Evolutionary conservation across 2,797 vertebrate species (phyloP).

Genomic region (Corythornis leucogaster): DNA sequence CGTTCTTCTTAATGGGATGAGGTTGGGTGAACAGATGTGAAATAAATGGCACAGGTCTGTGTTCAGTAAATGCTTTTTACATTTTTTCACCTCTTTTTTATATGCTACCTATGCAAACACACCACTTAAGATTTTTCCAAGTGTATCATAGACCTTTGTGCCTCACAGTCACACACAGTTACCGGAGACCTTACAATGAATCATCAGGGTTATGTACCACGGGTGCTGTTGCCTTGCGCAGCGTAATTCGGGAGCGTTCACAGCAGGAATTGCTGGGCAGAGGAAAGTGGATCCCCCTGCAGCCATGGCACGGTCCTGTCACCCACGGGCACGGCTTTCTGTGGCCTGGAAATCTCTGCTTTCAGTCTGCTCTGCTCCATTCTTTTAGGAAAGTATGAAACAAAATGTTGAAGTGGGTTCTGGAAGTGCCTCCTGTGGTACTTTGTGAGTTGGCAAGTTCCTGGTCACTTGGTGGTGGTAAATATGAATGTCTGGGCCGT

Average conservation of each 20-base stretch:
- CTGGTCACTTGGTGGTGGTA: neutral
- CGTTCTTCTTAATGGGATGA: neutral
- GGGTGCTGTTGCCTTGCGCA: rapidly evolving
- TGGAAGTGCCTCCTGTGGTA: neutral
- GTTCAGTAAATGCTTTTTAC: neutral
- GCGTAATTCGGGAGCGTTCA: rapidly evolving
- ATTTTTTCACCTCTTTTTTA: neutral
- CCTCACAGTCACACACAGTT: neutral
- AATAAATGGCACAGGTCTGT: neutral
- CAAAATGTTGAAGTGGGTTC: neutral
- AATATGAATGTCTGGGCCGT: neutral
- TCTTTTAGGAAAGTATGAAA: neutral
- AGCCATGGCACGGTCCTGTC: rapidly evolving
- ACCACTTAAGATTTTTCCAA: neutral
- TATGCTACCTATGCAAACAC: neutral
- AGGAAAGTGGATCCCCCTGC: rapidly evolving
- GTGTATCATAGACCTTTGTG: neutral
- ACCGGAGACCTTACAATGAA: neutral
- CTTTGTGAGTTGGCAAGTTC: neutral
- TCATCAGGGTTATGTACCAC: rapidly evolving
- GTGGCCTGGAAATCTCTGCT: rapidly evolving
- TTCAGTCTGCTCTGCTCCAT: neutral
- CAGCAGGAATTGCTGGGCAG: rapidly evolving
- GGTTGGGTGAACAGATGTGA: conserved; percentile 10
- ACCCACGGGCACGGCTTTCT: rapidly evolving